Evolutionary conservation across 35 echinoderm and acorn worm species (phyloP), one percentile per base, ranked within the genome.

Genomic region (Diadema setosum): DNA sequence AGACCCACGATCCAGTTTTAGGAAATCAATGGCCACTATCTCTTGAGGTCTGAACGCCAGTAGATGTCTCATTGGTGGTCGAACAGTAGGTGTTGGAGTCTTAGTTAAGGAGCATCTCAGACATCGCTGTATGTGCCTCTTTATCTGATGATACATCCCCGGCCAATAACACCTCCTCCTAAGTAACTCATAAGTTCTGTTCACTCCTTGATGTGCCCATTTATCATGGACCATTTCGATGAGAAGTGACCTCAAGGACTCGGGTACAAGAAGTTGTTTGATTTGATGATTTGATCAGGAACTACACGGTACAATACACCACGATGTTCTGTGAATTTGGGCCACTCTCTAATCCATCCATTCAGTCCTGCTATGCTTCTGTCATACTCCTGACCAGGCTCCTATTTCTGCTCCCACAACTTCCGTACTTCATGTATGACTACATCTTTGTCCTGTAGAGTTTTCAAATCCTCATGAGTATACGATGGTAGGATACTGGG

Each of bases 91-190:
- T 3, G 81, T 73, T 42, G 75, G 86, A 31, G 75, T 42, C 36
- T 93, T 83, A 2, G 80, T 16, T 7, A 37, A 31, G 6, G 39
- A 45, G 67, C 91, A 93, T 20, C 31, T 60, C 33, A 82, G 60
- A 93, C 91, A 93, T 26, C 42, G 5, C 43, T 88, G 30, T 3
- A 40, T 11, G 12, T 70, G 17, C 21, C 49, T 44, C 17, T 55
- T 3, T 16, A 87, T 59, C 33, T 88, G 43, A n/a, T 49, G 32
- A 30, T 48, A 12, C 29, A 93, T 65, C 30, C 85, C 63, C 32
- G 91, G 81, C 91, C 91, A 93, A 78, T 70, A 93, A 25, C 74
- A 88, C 39, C 91, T 20, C 27, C 29, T 33, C 20, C 76, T 61
- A 17, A 93, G 15, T 5, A 89, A 14, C 20, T 69, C 46, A 17